Percentiles rank a stretch among this genome's conserved stretches.
These are phyloP conservation scores for Cecropterus lyciades DNA, from an alignment of 1,140 invertebrate species.

Conservation along the genomic window DNA sequence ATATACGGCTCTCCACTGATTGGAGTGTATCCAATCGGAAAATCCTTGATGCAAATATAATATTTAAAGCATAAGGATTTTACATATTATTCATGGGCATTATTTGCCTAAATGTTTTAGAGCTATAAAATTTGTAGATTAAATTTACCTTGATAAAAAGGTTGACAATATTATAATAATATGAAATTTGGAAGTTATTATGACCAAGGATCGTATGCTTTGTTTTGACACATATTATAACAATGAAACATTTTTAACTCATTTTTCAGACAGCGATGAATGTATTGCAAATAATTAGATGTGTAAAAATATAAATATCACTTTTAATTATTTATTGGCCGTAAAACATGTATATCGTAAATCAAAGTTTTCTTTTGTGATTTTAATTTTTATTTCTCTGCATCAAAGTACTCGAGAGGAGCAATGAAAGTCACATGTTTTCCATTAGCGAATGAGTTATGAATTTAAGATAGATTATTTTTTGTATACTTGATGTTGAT, in stretches of 20 bases:
- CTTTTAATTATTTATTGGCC: not conserved
- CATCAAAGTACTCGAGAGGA: slow-evolving; percentile 1
- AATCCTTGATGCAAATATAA: not conserved
- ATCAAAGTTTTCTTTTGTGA: not conserved
- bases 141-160: not conserved
- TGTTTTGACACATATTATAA: no score
- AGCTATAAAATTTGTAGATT: not conserved
- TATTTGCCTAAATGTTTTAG: not conserved
- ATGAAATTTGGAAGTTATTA: no score
- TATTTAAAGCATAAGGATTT: no score
- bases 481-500: slow-evolving; percentile 7
- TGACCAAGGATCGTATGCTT: no score
- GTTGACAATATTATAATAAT: no score
- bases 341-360: not conserved
- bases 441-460: slow-evolving; percentile 13
- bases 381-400: slow-evolving; percentile 2
- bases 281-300: no score
- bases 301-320: not conserved
- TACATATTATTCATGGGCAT: no score
- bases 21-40: slow-evolving; percentile 2
- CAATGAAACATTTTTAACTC: no score
- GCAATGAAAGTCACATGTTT: slow-evolving; percentile 7
- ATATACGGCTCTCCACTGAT: slow-evolving; percentile 48
- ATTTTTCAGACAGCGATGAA: no score
- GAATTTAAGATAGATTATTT: slow-evolving; percentile 7